Percentiles rank a stretch among this genome's conserved stretches.
These are phyloP conservation scores for Lacanobia oleracea DNA, from an alignment of 2,888 invertebrate genomes.

Conservation along the genomic window DNA sequence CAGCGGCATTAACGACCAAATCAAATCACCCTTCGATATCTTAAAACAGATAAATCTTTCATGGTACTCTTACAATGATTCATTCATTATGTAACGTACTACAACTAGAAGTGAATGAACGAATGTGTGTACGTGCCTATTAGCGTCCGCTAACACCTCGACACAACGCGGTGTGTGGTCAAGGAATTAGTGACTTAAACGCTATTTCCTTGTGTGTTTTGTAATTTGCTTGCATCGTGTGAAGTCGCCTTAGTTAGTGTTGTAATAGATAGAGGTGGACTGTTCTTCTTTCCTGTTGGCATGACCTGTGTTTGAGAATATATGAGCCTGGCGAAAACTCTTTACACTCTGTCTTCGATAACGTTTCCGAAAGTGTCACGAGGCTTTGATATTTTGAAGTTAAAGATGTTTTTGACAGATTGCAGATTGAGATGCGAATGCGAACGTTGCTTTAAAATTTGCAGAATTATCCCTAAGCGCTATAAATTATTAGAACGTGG, in stretches of 20 bases:
- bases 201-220: slow-evolving; percentile 44
- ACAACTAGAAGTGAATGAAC: slow-evolving; percentile 61
- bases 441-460: no score
- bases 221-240: slow-evolving; percentile 50
- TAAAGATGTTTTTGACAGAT: no score
- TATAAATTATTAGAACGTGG: no score
- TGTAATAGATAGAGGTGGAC: slow-evolving; percentile 1
- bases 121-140: slow-evolving; percentile 31
- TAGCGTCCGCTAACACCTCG: slow-evolving; percentile 58
- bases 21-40: slow-evolving; percentile 6
- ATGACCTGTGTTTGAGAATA: background rate
- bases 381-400: no score
- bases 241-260: slow-evolving; percentile 36
- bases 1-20: background rate
- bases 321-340: no score
- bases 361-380: no score
- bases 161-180: slow-evolving; percentile 52
- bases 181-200: slow-evolving; percentile 49
- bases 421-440: no score
- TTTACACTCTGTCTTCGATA: no score
- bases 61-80: slow-evolving; percentile 43
- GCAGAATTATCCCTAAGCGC: no score
- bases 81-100: slow-evolving; percentile 53
- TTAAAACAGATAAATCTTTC: slow-evolving; percentile 14
- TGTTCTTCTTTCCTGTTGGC: background rate